These are phyloP conservation scores for Triplophysa rosa DNA, from an alignment of 2,113 vertebrate species.

Conservation along the genomic window DNA sequence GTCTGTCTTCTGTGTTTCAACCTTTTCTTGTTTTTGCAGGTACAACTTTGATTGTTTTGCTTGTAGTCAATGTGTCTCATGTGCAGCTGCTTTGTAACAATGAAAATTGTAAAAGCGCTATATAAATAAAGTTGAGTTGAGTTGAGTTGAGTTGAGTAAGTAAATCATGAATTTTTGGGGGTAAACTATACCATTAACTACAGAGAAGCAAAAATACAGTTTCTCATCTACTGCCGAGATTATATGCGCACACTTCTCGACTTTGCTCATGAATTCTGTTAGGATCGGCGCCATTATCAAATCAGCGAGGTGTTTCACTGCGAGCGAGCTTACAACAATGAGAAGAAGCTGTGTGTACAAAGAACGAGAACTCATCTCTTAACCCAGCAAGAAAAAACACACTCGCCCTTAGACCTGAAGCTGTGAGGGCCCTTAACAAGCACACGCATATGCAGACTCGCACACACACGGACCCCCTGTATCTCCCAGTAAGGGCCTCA, in stretches of 20 bases:
- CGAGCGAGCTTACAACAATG: background rate
- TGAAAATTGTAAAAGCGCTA: too few relatives aligned
- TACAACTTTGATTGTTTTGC: too few relatives aligned
- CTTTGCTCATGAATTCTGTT: background rate
- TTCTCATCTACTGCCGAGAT: background rate
- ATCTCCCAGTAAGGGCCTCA: conserved; percentile 39
- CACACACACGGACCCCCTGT: conserved; percentile 31
- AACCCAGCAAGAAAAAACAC: conserved; percentile 31
- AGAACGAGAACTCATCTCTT: conserved; percentile 24
- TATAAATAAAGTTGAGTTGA: too few relatives aligned
- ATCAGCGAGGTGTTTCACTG: conserved; percentile 24
- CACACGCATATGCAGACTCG: conserved; percentile 33
- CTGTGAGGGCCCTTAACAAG: conserved; percentile 46
- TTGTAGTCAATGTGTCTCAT: too few relatives aligned
- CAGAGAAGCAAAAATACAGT: too few relatives aligned
- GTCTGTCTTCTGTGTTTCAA: too few relatives aligned
- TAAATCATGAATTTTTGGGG: too few relatives aligned
- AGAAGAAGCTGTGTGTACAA: background rate
- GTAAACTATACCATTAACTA: too few relatives aligned
- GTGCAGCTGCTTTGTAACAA: too few relatives aligned
- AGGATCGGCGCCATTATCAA: conserved; percentile 21
- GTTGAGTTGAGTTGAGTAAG: too few relatives aligned
- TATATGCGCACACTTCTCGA: background rate
- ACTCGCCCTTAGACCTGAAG: conserved; percentile 34
- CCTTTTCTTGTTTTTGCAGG: too few relatives aligned